Evolutionary conservation across 1,140 invertebrate species (phyloP).

Genomic region (Phymastichus coffea): DNA sequence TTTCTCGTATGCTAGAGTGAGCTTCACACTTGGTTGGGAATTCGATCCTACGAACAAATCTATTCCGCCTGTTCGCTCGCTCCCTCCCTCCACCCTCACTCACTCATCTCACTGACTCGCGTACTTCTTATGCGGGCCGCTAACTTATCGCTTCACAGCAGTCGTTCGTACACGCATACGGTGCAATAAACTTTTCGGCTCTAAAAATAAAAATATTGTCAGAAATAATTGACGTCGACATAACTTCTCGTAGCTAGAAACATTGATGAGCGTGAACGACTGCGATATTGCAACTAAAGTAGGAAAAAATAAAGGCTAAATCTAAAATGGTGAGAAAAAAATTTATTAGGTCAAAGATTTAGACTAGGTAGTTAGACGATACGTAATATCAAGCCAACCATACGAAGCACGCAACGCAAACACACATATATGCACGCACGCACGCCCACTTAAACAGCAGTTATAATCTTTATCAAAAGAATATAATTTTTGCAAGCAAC

Average conservation of each 20-base stretch:
- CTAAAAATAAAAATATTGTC: background rate
- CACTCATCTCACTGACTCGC: constrained; percentile 17
- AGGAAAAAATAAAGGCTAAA: constrained; percentile 18
- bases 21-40: background rate
- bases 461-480: too few relatives aligned
- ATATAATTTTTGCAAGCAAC: too few relatives aligned
- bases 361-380: constrained; percentile 23
- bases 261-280: constrained; percentile 3
- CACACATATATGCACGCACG: too few relatives aligned
- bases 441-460: too few relatives aligned
- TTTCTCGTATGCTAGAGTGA: background rate
- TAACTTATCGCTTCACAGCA: constrained; percentile 33
- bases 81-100: constrained; percentile 3
- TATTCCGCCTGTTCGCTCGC: constrained; percentile 3
- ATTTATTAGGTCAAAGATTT: constrained; percentile 15
- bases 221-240: too few relatives aligned
- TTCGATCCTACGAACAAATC: constrained; percentile 17
- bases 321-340: constrained; percentile 15
- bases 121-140: constrained; percentile 5
- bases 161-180: constrained; percentile 1
- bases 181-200: background rate
- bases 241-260: too few relatives aligned
- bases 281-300: constrained; percentile 13
- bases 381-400: constrained; percentile 1
- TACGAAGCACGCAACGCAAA: too few relatives aligned